Conservation (phyloP, 2,797 vertebrate genomes). For the Emys orbicularis region DNA sequence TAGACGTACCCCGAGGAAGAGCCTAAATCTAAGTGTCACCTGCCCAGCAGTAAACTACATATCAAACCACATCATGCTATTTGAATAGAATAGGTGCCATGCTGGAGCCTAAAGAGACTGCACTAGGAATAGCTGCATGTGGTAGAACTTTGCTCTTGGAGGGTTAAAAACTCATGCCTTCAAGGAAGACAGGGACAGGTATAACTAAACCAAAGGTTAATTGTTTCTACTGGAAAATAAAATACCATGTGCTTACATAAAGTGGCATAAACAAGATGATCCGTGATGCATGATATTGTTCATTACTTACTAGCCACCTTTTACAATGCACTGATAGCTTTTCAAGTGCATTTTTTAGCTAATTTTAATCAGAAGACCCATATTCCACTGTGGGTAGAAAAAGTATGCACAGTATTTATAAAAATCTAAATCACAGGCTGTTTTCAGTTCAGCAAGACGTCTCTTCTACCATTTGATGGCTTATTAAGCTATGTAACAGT, state of each 20-base stretch:
- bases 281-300: background rate
- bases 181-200: fast-evolving
- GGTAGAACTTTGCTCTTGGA: background rate
- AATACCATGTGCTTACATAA: background rate
- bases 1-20: background rate
- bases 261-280: background rate
- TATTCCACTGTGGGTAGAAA: fast-evolving
- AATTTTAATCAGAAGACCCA: fast-evolving
- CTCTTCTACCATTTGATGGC: background rate
- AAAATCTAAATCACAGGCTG: background rate
- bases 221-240: background rate
- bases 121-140: fast-evolving
- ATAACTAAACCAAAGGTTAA: background rate
- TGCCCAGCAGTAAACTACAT: fast-evolving
- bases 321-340: fast-evolving
- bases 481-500: background rate
- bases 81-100: background rate
- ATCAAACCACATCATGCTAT: background rate
- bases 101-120: background rate
- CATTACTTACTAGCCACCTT: background rate
- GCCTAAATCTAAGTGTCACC: fast-evolving
- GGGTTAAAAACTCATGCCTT: background rate
- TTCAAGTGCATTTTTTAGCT: background rate
- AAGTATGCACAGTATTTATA: background rate
- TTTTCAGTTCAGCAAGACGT: background rate